These are phyloP conservation scores for Harpalus rufipes DNA, from an alignment of 2,888 invertebrate species.

Conservation along the genomic window DNA sequence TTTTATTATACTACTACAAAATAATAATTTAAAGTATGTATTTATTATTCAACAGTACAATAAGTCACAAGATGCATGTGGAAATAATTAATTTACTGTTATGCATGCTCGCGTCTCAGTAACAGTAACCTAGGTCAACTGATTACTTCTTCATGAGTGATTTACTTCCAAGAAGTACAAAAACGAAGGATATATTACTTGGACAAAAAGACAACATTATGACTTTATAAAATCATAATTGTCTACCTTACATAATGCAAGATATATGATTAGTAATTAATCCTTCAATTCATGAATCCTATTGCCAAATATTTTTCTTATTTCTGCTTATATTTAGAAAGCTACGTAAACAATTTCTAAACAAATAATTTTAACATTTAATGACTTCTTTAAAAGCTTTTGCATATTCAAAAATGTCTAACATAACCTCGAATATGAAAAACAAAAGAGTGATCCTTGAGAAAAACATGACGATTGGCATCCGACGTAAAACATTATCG, in stretches of 20 bases:
- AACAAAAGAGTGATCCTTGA: conserved; percentile 54
- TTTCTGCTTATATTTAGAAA: conserved; percentile 31
- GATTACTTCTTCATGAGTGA: conserved; percentile 24
- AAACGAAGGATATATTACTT: conserved; percentile 24
- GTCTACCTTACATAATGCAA: conserved; percentile 5
- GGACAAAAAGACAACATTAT: not conserved
- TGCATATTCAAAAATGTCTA: conserved; percentile 10
- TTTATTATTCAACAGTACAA: conserved; percentile 5
- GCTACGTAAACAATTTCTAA: conserved; percentile 21
- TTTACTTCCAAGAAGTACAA: conserved; percentile 18
- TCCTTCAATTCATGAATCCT: conserved; percentile 3
- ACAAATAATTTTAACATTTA: conserved; percentile 24
- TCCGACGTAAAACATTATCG: conserved; percentile 23
- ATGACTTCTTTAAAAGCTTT: not conserved
- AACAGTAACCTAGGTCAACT: conserved; percentile 17
- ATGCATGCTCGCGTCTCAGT: conserved; percentile 7
- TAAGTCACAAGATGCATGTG: conserved; percentile 22
- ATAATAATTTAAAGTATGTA: not conserved
- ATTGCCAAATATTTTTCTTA: conserved; percentile 9
- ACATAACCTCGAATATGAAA: conserved; percentile 31
- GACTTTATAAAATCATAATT: conserved; percentile 8
- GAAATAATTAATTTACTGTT: conserved; percentile 24
- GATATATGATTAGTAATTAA: conserved; percentile 23
- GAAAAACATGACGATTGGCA: conserved; percentile 47
- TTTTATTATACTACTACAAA: not conserved